These are phyloP conservation scores for Xiphorhynchus erythropygius DNA, from an alignment of 2,797 vertebrate genomes.

Conservation along the genomic window DNA sequence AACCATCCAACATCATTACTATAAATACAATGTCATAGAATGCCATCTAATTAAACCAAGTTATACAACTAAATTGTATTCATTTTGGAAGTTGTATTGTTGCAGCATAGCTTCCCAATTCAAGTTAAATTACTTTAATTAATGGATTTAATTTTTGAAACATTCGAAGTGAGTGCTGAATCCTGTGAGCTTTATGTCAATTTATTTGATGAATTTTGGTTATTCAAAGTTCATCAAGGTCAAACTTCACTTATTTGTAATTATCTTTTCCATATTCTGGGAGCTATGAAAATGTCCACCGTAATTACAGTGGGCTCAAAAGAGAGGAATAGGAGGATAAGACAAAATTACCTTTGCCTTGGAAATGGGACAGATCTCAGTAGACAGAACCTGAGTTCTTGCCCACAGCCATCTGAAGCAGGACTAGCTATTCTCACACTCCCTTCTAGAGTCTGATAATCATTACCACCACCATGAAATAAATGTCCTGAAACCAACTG, in stretches of 20 bases:
- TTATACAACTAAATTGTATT: neutral
- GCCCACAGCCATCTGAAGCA: neutral
- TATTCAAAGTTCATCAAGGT: neutral
- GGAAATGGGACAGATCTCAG: neutral
- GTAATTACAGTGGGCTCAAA: neutral
- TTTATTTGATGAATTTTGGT: neutral
- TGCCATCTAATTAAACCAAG: slow-evolving; percentile 7
- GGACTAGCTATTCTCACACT: neutral
- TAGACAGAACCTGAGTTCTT: neutral
- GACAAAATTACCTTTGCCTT: neutral
- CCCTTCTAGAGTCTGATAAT: neutral
- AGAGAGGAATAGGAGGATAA: neutral
- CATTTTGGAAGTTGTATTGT: neutral
- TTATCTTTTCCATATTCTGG: neutral
- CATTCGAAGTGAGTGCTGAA: slow-evolving; percentile 14
- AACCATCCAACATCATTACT: neutral
- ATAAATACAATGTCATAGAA: neutral
- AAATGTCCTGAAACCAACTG: neutral
- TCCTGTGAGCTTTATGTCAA: slow-evolving; percentile 16
- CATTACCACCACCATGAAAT: neutral
- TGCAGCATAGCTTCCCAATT: slow-evolving; percentile 4
- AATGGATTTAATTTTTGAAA: slow-evolving; percentile 39
- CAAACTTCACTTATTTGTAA: neutral
- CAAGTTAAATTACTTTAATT: slow-evolving; percentile 27
- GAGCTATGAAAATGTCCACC: neutral